Conservation (phyloP, 1,140 invertebrate species). For the Drosophila lacteicornis region DNA sequence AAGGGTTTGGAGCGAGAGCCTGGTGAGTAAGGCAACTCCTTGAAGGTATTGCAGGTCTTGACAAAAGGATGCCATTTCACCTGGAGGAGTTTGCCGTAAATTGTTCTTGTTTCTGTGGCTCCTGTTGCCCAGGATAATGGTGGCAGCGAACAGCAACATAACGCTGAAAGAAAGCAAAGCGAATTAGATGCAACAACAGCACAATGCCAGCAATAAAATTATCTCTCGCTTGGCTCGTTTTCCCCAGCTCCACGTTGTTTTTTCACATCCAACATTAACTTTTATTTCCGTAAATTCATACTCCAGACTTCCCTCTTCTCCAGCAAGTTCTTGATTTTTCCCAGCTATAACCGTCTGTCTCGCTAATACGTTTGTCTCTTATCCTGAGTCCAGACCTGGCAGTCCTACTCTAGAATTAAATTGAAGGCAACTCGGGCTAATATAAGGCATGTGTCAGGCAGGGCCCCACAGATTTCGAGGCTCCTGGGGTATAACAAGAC, state of each 20-base stretch:
- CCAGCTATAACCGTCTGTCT: conserved; percentile 44
- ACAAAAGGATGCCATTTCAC: conserved; percentile 79
- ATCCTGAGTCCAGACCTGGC: background rate
- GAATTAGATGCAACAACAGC: conserved; percentile 68
- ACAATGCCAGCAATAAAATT: conserved; percentile 56
- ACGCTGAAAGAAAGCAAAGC: conserved; percentile 67
- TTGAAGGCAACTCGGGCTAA: background rate
- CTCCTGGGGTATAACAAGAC: no score
- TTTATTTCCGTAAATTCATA: conserved; percentile 74
- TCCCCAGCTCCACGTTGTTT: conserved; percentile 45
- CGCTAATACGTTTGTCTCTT: conserved; percentile 45
- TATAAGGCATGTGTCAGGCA: background rate
- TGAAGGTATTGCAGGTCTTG: conserved; percentile 64
- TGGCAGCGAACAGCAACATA: conserved; percentile 50
- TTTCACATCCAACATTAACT: conserved; percentile 74
- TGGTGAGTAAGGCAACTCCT: conserved; percentile 1
- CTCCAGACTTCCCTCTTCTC: conserved; percentile 22
- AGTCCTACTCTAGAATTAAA: conserved; percentile 10
- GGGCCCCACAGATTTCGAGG: background rate
- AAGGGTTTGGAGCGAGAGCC: background rate
- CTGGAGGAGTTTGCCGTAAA: conserved; percentile 72
- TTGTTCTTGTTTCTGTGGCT: conserved; percentile 64
- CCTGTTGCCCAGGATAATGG: conserved; percentile 52
- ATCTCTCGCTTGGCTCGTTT: conserved; percentile 59
- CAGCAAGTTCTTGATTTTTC: conserved; percentile 35